Evolutionary conservation across 30 jellyfish, hydroid and myxozoan genomes (phyloP).

Genomic region (Turritopsis dohrnii): DNA sequence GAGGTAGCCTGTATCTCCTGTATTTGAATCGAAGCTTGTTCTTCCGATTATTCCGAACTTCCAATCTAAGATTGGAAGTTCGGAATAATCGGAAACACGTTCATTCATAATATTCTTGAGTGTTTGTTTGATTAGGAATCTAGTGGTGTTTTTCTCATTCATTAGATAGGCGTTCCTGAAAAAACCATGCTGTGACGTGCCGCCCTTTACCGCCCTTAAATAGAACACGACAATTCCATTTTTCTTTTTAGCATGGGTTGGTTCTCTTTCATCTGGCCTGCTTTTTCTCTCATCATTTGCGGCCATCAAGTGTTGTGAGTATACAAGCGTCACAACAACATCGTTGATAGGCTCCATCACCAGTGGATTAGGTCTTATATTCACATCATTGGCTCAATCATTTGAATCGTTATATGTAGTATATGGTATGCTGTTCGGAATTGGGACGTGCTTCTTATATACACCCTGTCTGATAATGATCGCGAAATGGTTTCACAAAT

Average conservation of each 20-base stretch:
- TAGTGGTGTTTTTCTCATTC: too few relatives aligned
- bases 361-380: slow-evolving; percentile 72
- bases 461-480: slow-evolving; percentile 85
- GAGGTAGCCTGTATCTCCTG: too few relatives aligned
- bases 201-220: too few relatives aligned
- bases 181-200: too few relatives aligned
- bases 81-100: too few relatives aligned
- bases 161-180: too few relatives aligned
- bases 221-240: neutral
- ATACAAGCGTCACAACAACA: slow-evolving; percentile 70
- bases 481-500: slow-evolving; percentile 63
- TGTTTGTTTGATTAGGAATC: too few relatives aligned
- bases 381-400: slow-evolving; percentile 50
- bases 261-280: slow-evolving; percentile 83
- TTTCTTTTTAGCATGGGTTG: slow-evolving; percentile 88
- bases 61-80: too few relatives aligned
- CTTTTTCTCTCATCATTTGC: slow-evolving; percentile 69
- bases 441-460: slow-evolving; percentile 88
- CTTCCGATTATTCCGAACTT: too few relatives aligned
- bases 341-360: slow-evolving; percentile 65
- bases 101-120: too few relatives aligned
- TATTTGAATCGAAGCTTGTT: too few relatives aligned
- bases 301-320: slow-evolving; percentile 63
- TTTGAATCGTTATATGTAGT: slow-evolving; percentile 58
- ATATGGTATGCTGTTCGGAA: slow-evolving; percentile 84